These are phyloP conservation scores for Thamnophis sirtalis DNA, from an alignment of 2,113 vertebrate species.

Conservation along the genomic window DNA sequence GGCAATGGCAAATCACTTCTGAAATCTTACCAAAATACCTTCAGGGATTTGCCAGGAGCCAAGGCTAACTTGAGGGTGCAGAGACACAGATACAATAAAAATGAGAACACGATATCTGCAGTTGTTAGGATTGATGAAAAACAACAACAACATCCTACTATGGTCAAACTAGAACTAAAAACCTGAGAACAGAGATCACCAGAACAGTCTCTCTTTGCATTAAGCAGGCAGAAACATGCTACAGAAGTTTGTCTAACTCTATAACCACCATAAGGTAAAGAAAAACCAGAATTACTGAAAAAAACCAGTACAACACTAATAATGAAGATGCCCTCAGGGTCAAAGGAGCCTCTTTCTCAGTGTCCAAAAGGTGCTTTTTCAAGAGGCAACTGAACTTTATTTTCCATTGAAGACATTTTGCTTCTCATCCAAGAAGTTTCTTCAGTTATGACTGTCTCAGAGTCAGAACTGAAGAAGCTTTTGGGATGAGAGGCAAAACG, in stretches of 20 bases:
- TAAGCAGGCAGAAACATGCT: background rate
- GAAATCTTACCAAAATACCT: background rate
- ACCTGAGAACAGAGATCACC: background rate
- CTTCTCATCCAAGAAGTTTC: no score
- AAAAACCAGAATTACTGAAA: background rate
- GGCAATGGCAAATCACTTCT: background rate
- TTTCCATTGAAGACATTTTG: background rate
- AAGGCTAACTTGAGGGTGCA: background rate
- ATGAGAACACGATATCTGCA: background rate
- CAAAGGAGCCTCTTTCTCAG: background rate
- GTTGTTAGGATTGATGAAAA: background rate
- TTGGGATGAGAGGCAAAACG: background rate
- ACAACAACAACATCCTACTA: background rate
- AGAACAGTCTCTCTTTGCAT: background rate
- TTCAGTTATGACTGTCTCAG: background rate
- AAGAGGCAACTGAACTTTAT: background rate
- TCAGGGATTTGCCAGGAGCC: background rate
- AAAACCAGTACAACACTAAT: background rate
- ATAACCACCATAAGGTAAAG: background rate
- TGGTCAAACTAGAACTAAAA: background rate
- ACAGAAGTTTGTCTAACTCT: background rate
- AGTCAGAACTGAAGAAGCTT: background rate
- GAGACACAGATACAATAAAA: background rate
- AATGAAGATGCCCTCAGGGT: background rate
- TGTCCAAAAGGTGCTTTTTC: background rate